Percentiles rank a stretch among this genome's conserved stretches.
These are phyloP conservation scores for Motacilla tschutschensis DNA, from an alignment of 2,113 vertebrate genomes.

Conservation along the genomic window DNA sequence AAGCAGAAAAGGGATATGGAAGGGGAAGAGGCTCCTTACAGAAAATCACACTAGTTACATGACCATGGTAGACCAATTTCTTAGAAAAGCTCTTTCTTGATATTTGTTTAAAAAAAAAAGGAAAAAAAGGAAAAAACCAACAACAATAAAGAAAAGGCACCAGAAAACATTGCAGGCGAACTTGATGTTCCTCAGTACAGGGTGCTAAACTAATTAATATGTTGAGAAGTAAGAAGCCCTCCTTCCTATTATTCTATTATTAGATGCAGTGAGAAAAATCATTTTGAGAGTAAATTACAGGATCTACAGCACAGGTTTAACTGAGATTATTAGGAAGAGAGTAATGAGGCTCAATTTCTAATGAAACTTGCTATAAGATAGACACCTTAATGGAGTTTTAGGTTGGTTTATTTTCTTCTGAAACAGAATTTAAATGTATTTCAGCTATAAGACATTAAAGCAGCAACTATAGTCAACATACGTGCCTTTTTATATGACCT, in stretches of 20 bases:
- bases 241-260: background rate
- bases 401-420: background rate
- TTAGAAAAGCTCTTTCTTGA: background rate
- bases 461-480: background rate
- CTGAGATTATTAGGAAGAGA: background rate
- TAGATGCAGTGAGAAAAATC: rapidly evolving
- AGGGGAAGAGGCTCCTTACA: background rate
- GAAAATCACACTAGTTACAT: background rate
- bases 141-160: background rate
- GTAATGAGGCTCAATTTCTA: background rate
- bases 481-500: background rate
- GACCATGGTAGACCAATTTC: background rate
- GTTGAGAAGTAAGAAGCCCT: background rate
- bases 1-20: background rate
- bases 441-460: background rate
- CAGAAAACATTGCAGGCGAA: background rate
- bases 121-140: background rate
- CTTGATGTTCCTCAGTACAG: background rate
- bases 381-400: background rate
- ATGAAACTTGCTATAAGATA: background rate
- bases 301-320: background rate
- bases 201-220: background rate
- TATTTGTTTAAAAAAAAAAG: background rate
- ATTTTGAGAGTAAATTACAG: background rate
- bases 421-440: background rate